Conservation (phyloP, 2,113 vertebrate genomes). For the Harpagus bidentatus region DNA sequence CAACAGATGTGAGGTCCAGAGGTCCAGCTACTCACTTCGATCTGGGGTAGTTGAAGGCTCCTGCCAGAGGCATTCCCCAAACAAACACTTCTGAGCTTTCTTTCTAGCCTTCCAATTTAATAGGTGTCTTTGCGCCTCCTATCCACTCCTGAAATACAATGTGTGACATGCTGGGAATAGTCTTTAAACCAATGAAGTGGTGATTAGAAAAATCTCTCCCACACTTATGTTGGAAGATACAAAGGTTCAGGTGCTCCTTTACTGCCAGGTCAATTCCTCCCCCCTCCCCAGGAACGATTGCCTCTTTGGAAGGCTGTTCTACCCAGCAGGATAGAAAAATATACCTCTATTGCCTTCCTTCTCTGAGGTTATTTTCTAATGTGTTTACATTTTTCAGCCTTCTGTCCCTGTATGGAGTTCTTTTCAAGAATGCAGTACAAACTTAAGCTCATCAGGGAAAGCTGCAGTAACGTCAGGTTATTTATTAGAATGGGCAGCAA, state of each 20-base stretch:
- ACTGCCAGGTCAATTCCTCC: background rate
- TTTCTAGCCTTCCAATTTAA: background rate
- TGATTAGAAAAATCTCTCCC: background rate
- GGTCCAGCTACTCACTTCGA: background rate
- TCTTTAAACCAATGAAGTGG: background rate
- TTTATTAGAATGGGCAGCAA: background rate
- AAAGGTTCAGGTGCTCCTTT: background rate
- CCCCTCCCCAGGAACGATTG: background rate
- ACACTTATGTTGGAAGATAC: background rate
- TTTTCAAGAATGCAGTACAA: background rate
- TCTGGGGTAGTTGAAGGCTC: background rate
- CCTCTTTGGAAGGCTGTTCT: background rate
- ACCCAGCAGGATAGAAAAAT: background rate
- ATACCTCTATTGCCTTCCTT: background rate
- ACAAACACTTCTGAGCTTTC: background rate
- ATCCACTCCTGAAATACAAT: background rate
- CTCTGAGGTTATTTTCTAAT: background rate
- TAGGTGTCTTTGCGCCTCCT: background rate
- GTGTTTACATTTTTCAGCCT: background rate
- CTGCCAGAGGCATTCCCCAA: background rate
- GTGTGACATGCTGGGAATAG: accelerated
- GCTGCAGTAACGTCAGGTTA: background rate
- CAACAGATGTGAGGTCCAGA: background rate
- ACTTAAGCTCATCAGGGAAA: background rate
- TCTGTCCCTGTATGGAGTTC: background rate